Conservation (phyloP, 2,113 vertebrate genomes). For the Naja naja region DNA sequence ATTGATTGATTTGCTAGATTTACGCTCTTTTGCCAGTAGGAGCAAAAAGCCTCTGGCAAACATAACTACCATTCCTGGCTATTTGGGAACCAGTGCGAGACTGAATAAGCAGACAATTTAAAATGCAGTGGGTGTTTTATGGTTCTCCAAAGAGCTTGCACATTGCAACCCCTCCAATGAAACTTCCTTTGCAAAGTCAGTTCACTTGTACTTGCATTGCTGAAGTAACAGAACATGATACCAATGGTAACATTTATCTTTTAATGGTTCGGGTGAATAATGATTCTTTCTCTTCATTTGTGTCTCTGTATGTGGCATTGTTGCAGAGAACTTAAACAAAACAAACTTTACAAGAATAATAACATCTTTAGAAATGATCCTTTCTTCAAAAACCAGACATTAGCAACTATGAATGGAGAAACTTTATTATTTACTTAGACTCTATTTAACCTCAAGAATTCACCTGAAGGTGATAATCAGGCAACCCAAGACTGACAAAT, state of each 20-base stretch:
- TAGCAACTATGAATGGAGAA: neutral
- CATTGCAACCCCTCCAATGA: neutral
- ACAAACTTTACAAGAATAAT: neutral
- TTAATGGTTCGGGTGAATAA: neutral
- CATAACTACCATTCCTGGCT: neutral
- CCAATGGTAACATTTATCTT: constrained; percentile 2
- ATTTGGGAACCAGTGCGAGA: neutral
- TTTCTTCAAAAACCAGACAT: neutral
- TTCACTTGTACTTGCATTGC: neutral
- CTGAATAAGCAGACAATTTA: neutral
- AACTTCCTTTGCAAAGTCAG: constrained; percentile 11
- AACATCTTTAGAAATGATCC: neutral
- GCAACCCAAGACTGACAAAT: constrained; percentile 2
- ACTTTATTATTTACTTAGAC: neutral
- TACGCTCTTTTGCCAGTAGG: neutral
- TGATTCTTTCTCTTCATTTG: neutral
- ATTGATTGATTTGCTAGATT: neutral
- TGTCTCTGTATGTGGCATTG: neutral
- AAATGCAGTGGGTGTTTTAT: neutral
- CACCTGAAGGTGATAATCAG: constrained; percentile 3
- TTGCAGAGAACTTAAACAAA: neutral
- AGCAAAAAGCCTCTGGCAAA: neutral
- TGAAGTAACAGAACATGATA: neutral
- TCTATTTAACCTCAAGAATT: neutral
- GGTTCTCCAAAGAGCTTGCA: neutral